Evolutionary conservation across 2,113 vertebrate species (phyloP).

Genomic region (Menidia beryllina): DNA sequence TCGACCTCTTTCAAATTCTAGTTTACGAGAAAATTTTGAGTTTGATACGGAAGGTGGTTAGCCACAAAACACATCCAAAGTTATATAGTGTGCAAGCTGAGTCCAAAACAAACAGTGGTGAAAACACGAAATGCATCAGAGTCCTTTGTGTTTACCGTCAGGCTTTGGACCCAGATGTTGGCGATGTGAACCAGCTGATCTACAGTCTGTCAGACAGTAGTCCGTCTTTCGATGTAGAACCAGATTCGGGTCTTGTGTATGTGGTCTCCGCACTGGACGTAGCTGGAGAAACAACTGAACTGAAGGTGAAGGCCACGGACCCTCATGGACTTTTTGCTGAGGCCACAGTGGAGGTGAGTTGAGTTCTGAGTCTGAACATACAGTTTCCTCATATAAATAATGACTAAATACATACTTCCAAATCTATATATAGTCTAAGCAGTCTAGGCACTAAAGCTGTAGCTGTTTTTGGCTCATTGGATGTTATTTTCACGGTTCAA

Average conservation of each 20-base stretch:
- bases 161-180: slow-evolving; percentile 81
- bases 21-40: not conserved
- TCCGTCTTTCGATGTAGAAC: slow-evolving; percentile 71
- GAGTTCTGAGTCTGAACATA: no score
- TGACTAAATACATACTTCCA: no score
- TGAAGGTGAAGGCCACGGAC: slow-evolving; percentile 77
- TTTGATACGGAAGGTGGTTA: no score
- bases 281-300: not conserved
- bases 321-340: slow-evolving; percentile 54
- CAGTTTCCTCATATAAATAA: no score
- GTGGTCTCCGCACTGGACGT: slow-evolving; percentile 71
- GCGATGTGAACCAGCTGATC: slow-evolving; percentile 59
- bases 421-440: no score
- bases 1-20: not conserved
- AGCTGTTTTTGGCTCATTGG: no score
- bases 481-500: no score
- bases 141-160: slow-evolving; percentile 33
- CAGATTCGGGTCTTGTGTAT: slow-evolving; percentile 78
- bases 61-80: not conserved
- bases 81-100: not conserved
- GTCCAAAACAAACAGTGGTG: not conserved
- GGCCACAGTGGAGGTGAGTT: slow-evolving; percentile 74
- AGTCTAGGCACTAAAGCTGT: no score
- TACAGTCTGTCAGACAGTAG: slow-evolving; percentile 73
- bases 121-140: no score